Percentiles rank a stretch among this genome's conserved stretches.
Conservation (phyloP, 1,140 invertebrate genomes). For the Atta cephalotes region DNA sequence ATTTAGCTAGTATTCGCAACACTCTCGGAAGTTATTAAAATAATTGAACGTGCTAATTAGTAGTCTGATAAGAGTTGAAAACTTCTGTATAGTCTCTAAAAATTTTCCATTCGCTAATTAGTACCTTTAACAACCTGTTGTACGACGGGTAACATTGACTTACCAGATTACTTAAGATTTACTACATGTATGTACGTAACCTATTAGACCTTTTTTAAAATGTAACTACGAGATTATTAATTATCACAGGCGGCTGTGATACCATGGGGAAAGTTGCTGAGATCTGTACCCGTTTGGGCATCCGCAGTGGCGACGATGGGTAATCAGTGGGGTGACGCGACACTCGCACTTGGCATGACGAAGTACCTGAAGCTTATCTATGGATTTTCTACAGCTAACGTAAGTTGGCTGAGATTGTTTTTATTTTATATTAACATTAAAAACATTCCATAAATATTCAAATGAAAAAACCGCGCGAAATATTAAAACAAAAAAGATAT, state of each 20-base stretch:
- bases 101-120: constrained; percentile 13
- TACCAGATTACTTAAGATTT: constrained; percentile 4
- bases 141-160: not conserved
- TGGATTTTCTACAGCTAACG: constrained; percentile 88
- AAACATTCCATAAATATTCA: not conserved
- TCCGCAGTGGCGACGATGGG: constrained; percentile 88
- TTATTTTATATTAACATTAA: not conserved
- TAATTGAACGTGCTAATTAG: not conserved
- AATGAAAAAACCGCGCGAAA: not conserved
- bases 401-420: constrained; percentile 75
- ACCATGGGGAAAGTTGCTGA: constrained; percentile 87
- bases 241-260: constrained; percentile 83
- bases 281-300: constrained; percentile 88
- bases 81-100: not conserved
- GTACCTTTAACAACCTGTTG: not conserved
- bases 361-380: constrained; percentile 88
- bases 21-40: not conserved
- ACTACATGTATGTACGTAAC: not conserved
- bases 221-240: constrained; percentile 69
- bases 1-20: not conserved
- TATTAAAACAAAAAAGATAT: not conserved
- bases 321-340: constrained; percentile 88
- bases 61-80: not conserved
- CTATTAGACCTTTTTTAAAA: constrained; percentile 47
- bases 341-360: constrained; percentile 87